phyloP scores from a whole-genome alignment of 2,113 vertebrate species.

The Phyllopteryx taeniolatus region DNA sequence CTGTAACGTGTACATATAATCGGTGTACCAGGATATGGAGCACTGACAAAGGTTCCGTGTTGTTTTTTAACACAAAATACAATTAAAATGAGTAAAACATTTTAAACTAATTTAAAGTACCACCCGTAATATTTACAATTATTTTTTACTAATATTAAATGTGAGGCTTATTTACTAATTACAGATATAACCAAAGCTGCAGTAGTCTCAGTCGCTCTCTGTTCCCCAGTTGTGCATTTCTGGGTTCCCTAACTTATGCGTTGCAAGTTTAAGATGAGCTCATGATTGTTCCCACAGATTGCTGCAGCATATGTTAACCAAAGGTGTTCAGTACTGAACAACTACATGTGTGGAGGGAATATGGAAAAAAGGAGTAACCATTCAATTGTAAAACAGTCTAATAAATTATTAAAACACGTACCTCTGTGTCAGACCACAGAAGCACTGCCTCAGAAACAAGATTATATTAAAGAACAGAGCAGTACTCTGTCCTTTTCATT shows the following conservation, averaged over 20 bases:
- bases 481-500: constrained; percentile 7
- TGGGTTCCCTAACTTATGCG: neutral
- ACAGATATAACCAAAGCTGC: too few species aligned
- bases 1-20: too few species aligned
- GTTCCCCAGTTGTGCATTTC: neutral
- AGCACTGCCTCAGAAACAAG: neutral
- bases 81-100: too few species aligned
- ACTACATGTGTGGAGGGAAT: neutral
- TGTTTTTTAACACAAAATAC: too few species aligned
- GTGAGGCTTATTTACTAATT: too few species aligned
- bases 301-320: neutral
- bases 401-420: neutral
- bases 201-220: too few species aligned
- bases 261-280: neutral
- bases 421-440: constrained; percentile 5
- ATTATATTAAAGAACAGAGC: neutral
- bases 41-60: too few species aligned
- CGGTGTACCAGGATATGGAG: too few species aligned
- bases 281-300: neutral
- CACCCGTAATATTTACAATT: too few species aligned
- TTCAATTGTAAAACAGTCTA: neutral
- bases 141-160: too few species aligned
- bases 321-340: neutral
- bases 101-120: too few species aligned
- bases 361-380: neutral